These are phyloP conservation scores for Ceyx erithaca DNA, from an alignment of 2,797 vertebrate genomes.

Conservation along the genomic window DNA sequence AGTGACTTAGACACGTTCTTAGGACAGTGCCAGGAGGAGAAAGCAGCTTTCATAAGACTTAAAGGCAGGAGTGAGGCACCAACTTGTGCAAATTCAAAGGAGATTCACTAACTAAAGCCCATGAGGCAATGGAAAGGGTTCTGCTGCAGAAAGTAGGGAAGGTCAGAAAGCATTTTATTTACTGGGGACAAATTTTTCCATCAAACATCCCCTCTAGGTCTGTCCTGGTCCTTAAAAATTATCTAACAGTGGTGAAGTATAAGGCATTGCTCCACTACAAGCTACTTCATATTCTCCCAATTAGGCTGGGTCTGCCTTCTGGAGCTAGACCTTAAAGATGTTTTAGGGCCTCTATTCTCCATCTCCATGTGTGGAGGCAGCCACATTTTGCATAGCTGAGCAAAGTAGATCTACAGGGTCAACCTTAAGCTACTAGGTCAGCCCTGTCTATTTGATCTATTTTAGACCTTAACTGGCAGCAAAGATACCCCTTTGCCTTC, in stretches of 20 bases:
- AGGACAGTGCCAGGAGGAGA: conserved; percentile 23
- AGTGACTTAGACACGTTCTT: conserved; percentile 26
- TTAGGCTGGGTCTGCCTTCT: rapidly evolving
- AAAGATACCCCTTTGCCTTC: background rate
- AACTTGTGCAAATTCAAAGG: background rate
- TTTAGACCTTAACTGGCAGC: background rate
- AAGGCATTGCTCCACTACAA: background rate
- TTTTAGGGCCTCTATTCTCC: background rate
- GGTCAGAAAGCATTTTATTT: background rate
- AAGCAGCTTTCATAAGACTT: background rate
- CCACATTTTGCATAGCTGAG: background rate
- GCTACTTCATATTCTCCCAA: background rate
- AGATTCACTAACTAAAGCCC: background rate
- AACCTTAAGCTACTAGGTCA: background rate
- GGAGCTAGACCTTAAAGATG: background rate
- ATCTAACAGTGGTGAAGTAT: background rate
- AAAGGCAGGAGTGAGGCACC: background rate
- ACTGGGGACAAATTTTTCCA: background rate
- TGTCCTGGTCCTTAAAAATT: background rate
- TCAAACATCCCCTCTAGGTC: background rate
- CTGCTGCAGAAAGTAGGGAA: background rate
- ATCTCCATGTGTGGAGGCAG: background rate
- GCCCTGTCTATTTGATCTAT: background rate
- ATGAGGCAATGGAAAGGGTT: background rate
- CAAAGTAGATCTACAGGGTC: background rate